These are phyloP conservation scores for Muricea muricata DNA, from an alignment of 92 coral and sea anemone genomes.

Conservation along the genomic window DNA sequence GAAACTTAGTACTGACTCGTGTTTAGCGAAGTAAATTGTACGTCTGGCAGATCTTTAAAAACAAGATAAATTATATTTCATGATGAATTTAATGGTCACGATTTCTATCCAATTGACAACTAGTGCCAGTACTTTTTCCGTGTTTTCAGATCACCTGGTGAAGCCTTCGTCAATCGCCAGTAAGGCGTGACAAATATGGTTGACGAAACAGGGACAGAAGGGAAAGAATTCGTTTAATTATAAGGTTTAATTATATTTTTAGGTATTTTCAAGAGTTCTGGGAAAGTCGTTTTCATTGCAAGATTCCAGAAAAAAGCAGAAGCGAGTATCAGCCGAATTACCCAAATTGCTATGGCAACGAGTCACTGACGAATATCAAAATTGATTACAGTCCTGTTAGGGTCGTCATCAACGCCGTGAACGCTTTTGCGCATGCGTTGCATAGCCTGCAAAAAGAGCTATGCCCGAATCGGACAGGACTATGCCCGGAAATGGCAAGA, in stretches of 20 bases:
- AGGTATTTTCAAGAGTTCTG: constrained; percentile 80
- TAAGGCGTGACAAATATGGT: too few relatives aligned
- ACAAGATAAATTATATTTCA: too few relatives aligned
- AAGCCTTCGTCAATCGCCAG: too few relatives aligned
- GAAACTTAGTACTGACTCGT: too few relatives aligned
- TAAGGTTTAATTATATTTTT: not conserved
- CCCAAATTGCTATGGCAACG: constrained; percentile 23
- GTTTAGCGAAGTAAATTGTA: too few relatives aligned
- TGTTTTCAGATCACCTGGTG: too few relatives aligned
- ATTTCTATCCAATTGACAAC: too few relatives aligned
- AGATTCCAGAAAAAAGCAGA: not conserved
- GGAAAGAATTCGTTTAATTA: too few relatives aligned
- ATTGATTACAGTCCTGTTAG: constrained; percentile 87
- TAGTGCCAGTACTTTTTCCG: too few relatives aligned
- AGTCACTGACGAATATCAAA: constrained; percentile 1
- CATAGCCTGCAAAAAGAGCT: constrained; percentile 71
- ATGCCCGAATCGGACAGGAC: constrained; percentile 68
- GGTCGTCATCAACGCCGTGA: constrained; percentile 92
- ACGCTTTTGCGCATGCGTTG: constrained; percentile 90
- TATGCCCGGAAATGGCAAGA: constrained; percentile 71
- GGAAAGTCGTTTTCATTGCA: constrained; percentile 67
- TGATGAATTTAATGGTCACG: too few relatives aligned
- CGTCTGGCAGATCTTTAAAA: too few relatives aligned
- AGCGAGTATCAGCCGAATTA: not conserved
- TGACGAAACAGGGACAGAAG: too few relatives aligned